Conservation (phyloP, 2,113 vertebrate genomes). For the Thermophis baileyi region DNA sequence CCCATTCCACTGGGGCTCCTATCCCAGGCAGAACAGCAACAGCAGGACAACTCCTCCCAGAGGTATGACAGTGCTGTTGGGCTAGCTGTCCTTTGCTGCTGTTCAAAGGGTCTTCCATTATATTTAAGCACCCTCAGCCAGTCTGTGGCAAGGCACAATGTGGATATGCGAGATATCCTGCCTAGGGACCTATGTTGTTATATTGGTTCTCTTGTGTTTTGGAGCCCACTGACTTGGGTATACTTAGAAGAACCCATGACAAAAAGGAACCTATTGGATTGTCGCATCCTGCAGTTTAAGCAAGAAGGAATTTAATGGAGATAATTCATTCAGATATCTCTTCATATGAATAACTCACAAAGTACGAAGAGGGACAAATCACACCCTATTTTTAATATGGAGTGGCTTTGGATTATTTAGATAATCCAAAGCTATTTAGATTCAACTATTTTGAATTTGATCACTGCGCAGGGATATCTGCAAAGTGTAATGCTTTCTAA, state of each 20-base stretch:
- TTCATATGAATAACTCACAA: slow-evolving; percentile 24
- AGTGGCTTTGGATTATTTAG: no score
- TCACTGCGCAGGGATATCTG: slow-evolving; percentile 59
- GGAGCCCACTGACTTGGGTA: no score
- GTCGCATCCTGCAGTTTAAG: background rate
- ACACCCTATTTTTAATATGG: no score
- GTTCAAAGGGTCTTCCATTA: background rate
- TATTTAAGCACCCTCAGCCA: background rate
- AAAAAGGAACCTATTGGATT: background rate
- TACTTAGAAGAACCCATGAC: background rate
- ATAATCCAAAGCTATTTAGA: no score
- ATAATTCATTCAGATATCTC: slow-evolving; percentile 34
- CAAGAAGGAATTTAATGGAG: slow-evolving; percentile 5
- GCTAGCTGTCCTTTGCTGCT: background rate
- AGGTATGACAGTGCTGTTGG: background rate
- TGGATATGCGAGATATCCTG: background rate
- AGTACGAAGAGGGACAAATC: slow-evolving; percentile 33
- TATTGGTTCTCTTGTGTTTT: background rate
- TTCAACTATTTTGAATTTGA: slow-evolving; percentile 58
- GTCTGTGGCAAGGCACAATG: background rate
- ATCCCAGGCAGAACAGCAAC: background rate
- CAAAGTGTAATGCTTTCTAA: slow-evolving; percentile 66
- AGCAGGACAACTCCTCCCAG: background rate
- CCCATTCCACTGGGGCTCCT: background rate
- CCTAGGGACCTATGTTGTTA: background rate